Conservation (phyloP, 1,140 invertebrate genomes). For the Lysiphlebus fabarum region DNA sequence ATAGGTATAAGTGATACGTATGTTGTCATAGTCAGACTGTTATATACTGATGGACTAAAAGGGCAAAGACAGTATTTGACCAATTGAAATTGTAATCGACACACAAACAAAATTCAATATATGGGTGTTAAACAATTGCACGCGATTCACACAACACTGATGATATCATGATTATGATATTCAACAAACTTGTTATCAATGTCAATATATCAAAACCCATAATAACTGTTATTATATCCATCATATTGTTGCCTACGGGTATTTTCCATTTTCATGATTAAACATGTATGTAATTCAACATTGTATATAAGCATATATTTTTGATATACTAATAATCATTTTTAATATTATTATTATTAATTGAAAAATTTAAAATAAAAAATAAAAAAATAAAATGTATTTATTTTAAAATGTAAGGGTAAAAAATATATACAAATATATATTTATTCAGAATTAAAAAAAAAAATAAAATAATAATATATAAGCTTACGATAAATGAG, state of each 20-base stretch:
- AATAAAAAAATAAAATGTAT: background rate
- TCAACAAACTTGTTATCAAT: conserved; percentile 33
- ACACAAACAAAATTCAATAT: conserved; percentile 1
- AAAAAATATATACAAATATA: no score
- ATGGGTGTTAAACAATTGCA: background rate
- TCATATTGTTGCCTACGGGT: no score
- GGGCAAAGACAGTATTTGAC: conserved; percentile 10
- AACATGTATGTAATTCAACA: background rate
- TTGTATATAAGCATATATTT: no score
- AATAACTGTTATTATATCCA: conserved; percentile 39
- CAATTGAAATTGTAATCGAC: conserved; percentile 16
- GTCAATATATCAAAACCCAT: conserved; percentile 31
- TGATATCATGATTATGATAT: conserved; percentile 17
- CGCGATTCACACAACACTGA: conserved; percentile 3
- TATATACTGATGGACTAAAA: conserved; percentile 4
- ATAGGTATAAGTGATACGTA: background rate
- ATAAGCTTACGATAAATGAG: background rate
- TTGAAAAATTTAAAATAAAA: no score
- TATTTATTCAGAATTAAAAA: background rate
- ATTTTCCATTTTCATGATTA: background rate
- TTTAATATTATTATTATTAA: background rate
- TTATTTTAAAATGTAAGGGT: no score
- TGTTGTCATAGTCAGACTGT: no score
- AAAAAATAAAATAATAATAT: background rate
- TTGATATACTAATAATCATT: no score